Evolutionary conservation across 2,888 invertebrate genomes (phyloP).

Genomic region (Cephus pygmeus): DNA sequence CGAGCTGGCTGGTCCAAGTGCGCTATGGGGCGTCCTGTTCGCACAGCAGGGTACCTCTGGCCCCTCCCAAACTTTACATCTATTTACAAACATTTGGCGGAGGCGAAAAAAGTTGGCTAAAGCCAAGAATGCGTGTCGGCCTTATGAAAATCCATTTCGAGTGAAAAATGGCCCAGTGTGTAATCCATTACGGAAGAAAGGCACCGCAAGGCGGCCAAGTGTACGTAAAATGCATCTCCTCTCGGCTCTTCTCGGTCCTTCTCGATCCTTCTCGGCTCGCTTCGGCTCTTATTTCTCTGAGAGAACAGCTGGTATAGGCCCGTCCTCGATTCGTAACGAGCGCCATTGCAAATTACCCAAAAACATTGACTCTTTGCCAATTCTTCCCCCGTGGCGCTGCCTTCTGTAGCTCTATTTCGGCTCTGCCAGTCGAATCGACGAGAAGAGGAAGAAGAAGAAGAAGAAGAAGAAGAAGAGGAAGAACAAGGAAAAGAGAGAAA

Average conservation of each 20-base stretch:
- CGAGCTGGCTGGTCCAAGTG: conserved; percentile 23
- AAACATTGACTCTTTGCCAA: no score
- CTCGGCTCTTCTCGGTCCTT: no score
- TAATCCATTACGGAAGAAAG: conserved; percentile 24
- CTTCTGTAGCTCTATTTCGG: no score
- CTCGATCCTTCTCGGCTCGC: no score
- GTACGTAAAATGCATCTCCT: no score
- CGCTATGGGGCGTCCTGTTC: conserved; percentile 60
- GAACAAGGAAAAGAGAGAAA: conserved; percentile 7
- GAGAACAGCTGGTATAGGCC: no score
- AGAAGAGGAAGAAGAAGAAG: conserved; percentile 21
- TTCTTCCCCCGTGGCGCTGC: no score
- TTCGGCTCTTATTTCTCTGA: no score
- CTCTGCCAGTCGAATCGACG: conserved; percentile 36
- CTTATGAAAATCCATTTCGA: conserved; percentile 35
- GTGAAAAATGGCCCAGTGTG: conserved; percentile 51
- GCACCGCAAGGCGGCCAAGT: conserved; percentile 8
- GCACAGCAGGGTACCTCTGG: conserved; percentile 52
- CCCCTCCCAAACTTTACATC: conserved; percentile 56
- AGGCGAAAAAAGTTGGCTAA: conserved; percentile 26
- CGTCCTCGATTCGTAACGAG: no score
- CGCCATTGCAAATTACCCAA: no score
- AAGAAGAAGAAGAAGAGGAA: conserved; percentile 22
- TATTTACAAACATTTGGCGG: conserved; percentile 63
- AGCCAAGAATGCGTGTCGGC: conserved; percentile 20